These are phyloP conservation scores for Centropyge bicolor DNA, from an alignment of 2,797 vertebrate genomes.

Conservation along the genomic window DNA sequence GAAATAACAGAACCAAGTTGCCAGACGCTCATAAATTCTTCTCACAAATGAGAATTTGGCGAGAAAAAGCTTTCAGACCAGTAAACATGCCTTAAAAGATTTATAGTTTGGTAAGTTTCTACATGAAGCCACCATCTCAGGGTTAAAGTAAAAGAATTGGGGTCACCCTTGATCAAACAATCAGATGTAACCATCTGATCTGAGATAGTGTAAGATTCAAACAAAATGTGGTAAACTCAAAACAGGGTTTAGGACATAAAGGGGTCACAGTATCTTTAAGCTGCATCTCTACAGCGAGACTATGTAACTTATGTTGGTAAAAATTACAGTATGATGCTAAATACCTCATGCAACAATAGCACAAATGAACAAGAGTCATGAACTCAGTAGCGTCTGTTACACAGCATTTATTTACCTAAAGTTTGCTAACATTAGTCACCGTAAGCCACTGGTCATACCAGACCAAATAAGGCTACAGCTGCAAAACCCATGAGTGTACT, in stretches of 20 bases:
- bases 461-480: conserved; percentile 31
- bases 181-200: conserved; percentile 53
- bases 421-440: conserved; percentile 17
- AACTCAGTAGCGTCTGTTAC: not conserved
- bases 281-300: not conserved
- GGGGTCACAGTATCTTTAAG: not conserved
- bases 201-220: conserved; percentile 19
- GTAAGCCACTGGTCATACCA: conserved; percentile 4
- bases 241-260: not conserved
- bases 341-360: not conserved
- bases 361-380: not conserved
- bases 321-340: not conserved
- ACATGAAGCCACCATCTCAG: conserved; percentile 57
- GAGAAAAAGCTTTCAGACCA: conserved; percentile 25
- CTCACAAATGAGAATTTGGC: conserved; percentile 5
- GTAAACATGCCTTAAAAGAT: conserved; percentile 54
- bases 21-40: conserved; percentile 3
- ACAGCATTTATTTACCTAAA: conserved; percentile 8
- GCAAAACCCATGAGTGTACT: conserved; percentile 3
- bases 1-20: conserved; percentile 10
- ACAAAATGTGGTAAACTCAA: not conserved
- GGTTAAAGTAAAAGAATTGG: conserved; percentile 60
- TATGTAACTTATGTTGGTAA: not conserved
- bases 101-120: conserved; percentile 63
- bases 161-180: conserved; percentile 57